Evolutionary conservation across 2,888 invertebrate genomes (phyloP).

Genomic region (Galerucella calmariensis): DNA sequence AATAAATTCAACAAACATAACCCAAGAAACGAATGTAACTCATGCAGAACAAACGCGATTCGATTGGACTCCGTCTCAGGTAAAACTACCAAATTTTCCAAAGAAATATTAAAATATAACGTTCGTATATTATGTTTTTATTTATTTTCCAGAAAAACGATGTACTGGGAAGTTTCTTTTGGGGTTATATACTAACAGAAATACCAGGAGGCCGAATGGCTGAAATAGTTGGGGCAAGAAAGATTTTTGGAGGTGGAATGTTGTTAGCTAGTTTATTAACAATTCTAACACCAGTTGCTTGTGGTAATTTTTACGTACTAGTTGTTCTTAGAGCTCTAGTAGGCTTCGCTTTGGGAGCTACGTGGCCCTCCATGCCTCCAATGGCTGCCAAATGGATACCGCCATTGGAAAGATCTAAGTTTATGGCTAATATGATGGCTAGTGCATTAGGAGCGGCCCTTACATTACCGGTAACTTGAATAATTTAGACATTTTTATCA

Average conservation of each 20-base stretch:
- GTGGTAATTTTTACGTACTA: constrained; percentile 77
- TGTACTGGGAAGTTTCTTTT: constrained; percentile 89
- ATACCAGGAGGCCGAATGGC: constrained; percentile 88
- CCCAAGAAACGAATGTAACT: constrained; percentile 17
- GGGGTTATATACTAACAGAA: constrained; percentile 92
- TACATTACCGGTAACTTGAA: constrained; percentile 82
- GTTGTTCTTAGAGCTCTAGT: constrained; percentile 76
- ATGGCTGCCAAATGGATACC: constrained; percentile 96
- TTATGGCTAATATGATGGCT: constrained; percentile 94
- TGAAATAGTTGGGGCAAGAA: constrained; percentile 82
- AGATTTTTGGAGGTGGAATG: constrained; percentile 89
- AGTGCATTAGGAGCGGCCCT: constrained; percentile 92
- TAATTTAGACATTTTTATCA: neutral
- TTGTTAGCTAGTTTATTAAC: constrained; percentile 84
- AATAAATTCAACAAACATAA: constrained; percentile 16
- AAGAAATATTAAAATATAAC: neutral
- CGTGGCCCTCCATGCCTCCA: constrained; percentile 94
- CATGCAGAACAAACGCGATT: constrained; percentile 66
- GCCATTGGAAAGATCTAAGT: constrained; percentile 91
- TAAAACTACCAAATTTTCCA: constrained; percentile 1
- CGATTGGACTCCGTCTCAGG: constrained; percentile 76
- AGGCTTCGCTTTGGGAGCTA: constrained; percentile 75
- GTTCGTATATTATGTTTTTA: neutral
- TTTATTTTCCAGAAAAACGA: constrained; percentile 73
- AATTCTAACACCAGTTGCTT: constrained; percentile 81